These are phyloP conservation scores for Hydrotaea diabolus DNA, from an alignment of 2,888 invertebrate genomes.

Conservation along the genomic window DNA sequence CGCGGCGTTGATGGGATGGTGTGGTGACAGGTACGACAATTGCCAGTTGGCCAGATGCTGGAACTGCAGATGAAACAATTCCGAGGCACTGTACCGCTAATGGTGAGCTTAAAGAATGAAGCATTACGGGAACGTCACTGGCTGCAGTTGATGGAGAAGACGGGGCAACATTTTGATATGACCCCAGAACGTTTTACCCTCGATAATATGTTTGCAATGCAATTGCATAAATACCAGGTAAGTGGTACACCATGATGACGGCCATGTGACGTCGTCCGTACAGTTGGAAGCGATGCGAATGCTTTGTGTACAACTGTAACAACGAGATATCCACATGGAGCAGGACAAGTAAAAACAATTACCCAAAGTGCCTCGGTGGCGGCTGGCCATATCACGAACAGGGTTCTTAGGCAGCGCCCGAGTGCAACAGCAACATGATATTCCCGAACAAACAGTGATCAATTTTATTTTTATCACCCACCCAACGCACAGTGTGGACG, in stretches of 20 bases:
- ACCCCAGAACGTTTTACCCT: conserved; percentile 93
- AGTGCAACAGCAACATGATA: conserved; percentile 35
- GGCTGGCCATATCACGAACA: conserved; percentile 5
- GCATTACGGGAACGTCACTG: conserved; percentile 95
- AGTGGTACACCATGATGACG: background rate
- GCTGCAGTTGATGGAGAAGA: conserved; percentile 93
- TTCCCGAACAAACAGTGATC: background rate
- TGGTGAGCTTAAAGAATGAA: conserved; percentile 95
- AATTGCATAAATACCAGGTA: conserved; percentile 90
- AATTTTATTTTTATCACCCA: background rate
- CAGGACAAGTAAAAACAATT: conserved; percentile 41
- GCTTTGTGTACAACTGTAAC: background rate
- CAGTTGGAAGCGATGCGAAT: background rate
- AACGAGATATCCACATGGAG: background rate
- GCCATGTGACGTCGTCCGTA: background rate
- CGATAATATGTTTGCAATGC: conserved; percentile 96
- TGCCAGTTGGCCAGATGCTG: conserved; percentile 85
- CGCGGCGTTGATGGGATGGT: background rate
- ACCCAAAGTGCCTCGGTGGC: conserved; percentile 36
- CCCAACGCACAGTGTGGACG: background rate
- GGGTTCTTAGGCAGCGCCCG: conserved; percentile 13
- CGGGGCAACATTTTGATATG: conserved; percentile 92
- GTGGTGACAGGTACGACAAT: conserved; percentile 78
- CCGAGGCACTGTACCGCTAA: conserved; percentile 91
- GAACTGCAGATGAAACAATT: conserved; percentile 94